Percentiles rank a stretch among this genome's conserved stretches.
Conservation (phyloP, 2,113 vertebrate species). For the Pachypanchax playfairii region DNA sequence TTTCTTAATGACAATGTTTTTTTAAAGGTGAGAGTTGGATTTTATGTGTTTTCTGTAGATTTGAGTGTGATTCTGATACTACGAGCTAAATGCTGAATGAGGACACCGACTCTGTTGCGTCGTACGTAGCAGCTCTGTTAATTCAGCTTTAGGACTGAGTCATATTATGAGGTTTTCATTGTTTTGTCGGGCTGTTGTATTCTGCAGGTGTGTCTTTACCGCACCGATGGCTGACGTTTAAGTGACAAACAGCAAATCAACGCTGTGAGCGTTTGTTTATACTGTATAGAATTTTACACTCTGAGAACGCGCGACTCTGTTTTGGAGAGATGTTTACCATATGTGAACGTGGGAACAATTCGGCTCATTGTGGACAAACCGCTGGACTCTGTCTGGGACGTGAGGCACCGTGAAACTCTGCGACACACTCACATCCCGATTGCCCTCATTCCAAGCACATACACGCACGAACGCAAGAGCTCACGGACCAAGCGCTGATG, state of each 20-base stretch:
- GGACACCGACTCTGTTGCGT: conserved; percentile 27
- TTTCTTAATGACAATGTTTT: conserved; percentile 46
- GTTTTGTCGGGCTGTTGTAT: conserved; percentile 10
- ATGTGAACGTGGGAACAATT: conserved; percentile 69
- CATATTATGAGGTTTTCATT: conserved; percentile 14
- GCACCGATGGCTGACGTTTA: conserved; percentile 1
- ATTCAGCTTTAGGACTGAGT: conserved; percentile 14
- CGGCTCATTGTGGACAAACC: conserved; percentile 56
- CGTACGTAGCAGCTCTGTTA: conserved; percentile 8
- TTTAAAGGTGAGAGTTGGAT: conserved; percentile 14
- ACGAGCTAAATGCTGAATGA: background rate
- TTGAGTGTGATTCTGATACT: conserved; percentile 13
- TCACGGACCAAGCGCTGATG: conserved; percentile 17
- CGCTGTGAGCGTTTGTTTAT: conserved; percentile 18
- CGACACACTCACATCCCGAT: conserved; percentile 39
- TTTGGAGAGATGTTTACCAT: conserved; percentile 69
- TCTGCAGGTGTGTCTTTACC: conserved; percentile 23
- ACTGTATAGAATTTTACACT: background rate
- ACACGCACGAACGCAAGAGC: conserved; percentile 20
- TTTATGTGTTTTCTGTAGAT: conserved; percentile 7
- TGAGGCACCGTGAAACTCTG: conserved; percentile 32
- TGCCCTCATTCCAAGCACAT: conserved; percentile 32
- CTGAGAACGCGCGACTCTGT: conserved; percentile 32
- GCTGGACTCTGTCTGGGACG: conserved; percentile 64
- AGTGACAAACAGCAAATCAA: conserved; percentile 32